Conservation (phyloP, 2,888 invertebrate genomes). For the Anagyrus pseudococci region DNA sequence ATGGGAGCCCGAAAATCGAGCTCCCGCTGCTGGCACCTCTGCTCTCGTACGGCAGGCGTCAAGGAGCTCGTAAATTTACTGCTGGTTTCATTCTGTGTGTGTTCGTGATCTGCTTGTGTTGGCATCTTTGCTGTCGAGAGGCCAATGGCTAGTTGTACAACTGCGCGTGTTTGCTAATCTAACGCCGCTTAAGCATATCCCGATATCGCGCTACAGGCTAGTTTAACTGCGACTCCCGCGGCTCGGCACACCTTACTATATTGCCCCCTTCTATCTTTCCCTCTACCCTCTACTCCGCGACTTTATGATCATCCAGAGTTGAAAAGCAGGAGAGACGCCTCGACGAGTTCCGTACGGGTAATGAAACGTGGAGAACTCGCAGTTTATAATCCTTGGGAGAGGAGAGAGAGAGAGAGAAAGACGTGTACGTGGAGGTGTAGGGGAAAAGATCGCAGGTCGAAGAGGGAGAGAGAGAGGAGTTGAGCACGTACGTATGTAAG, state of each 20-base stretch:
- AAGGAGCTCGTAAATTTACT: conserved; percentile 35
- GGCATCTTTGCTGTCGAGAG: no score
- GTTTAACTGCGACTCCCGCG: conserved; percentile 34
- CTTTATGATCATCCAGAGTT: conserved; percentile 29
- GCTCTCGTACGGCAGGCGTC: conserved; percentile 30
- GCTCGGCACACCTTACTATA: no score
- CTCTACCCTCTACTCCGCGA: no score
- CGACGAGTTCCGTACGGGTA: conserved; percentile 2
- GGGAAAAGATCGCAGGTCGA: conserved; percentile 10
- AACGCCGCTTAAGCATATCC: no score
- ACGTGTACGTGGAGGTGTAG: neutral
- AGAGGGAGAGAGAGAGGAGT: conserved; percentile 32
- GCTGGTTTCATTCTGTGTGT: conserved; percentile 23
- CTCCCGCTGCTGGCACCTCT: no score
- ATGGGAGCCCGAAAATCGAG: no score
- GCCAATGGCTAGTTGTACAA: no score
- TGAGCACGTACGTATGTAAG: no score
- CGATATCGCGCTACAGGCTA: no score
- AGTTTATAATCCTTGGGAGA: conserved; percentile 16
- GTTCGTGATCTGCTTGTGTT: conserved; percentile 21
- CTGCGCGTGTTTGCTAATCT: no score
- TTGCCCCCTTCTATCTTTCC: conserved; percentile 14
- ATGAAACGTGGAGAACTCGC: no score
- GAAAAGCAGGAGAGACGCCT: no score
- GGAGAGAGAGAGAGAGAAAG: conserved; percentile 11